Evolutionary conservation across 2,113 vertebrate species (phyloP), one percentile per base, ranked within the genome.

Genomic region (Forbesichthys papilliferus): DNA sequence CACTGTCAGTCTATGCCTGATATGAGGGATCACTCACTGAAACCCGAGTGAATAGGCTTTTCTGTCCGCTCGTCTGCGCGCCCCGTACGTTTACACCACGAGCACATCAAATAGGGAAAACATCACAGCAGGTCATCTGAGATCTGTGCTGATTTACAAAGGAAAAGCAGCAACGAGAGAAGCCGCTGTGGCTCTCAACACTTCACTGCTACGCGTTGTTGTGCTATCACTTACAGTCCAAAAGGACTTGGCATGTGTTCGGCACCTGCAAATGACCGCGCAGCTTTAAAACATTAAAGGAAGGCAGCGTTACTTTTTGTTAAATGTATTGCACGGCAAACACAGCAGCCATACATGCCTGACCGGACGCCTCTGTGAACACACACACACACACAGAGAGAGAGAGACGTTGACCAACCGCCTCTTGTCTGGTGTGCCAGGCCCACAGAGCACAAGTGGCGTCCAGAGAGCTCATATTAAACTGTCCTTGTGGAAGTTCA

Each of bases 401-500:
- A 20, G 20, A 20, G 27, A 79, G 66, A 69, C 52, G 72, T 79
- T 68, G 75, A 83, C 75, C 61, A 48, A 18, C 68, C 58, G 36
- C 46, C 42, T 64, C 11, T 68, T 42, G 68, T 76, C 69, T 71
- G 68, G 47, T 66, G 53, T 47, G 69, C 66, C 48, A 55, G 61
- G 64, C 66, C 68, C 6, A 33, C 12, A 55, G n/a, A n/a, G 68
- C 76, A 61, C 57, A 70, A 80, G 74, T 77, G 60, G 63, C 48
- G 83, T 71, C 78, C 69, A 62, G 66, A 81, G 69, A 87, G 81
- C 65, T 66, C 68, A 68, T 79, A 80, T 82, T 71, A 79, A 77
- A 80, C 78, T 74, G 83, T 86, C 83, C 86, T 77, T 75, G 80
- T 86, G 63, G 82, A 90, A 86, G 94, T 94, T 93, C 95, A 96